Conservation (phyloP, 2,113 vertebrate genomes). For the Apus apus region DNA sequence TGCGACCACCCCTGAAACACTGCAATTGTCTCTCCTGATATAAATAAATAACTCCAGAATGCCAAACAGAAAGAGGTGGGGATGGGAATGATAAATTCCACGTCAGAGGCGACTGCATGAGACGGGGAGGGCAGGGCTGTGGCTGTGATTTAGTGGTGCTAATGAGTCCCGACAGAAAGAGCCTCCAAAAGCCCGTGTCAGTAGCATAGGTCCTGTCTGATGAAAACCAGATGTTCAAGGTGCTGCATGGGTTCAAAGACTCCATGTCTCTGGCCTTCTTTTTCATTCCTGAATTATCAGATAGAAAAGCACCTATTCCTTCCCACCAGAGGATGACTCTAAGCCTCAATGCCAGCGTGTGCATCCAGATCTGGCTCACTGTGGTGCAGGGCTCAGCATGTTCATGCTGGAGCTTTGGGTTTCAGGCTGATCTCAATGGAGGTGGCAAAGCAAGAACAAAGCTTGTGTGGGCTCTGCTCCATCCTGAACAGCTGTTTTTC, state of each 20-base stretch:
- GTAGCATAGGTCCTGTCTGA: not conserved
- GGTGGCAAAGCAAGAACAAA: not conserved
- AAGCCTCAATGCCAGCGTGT: not conserved
- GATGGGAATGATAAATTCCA: slow-evolving; percentile 12
- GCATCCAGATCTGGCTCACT: not conserved
- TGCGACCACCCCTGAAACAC: not conserved
- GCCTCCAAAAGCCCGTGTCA: accelerated
- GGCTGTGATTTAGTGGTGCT: slow-evolving; percentile 23
- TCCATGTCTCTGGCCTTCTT: not conserved
- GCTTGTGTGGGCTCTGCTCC: not conserved
- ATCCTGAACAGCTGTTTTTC: not conserved
- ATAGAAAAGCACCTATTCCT: not conserved
- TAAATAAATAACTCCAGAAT: slow-evolving; percentile 64
- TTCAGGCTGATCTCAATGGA: not conserved
- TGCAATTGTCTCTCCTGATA: slow-evolving; percentile 45
- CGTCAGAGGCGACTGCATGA: not conserved
- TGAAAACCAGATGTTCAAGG: not conserved
- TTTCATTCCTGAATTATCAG: not conserved
- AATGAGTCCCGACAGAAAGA: not conserved
- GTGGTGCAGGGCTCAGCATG: accelerated
- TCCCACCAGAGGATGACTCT: not conserved
- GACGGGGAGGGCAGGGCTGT: not conserved
- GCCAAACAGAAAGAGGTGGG: slow-evolving; percentile 29
- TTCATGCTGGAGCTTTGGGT: not conserved
- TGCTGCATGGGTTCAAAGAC: not conserved